Evolutionary conservation across 2,113 vertebrate species (phyloP), one percentile per base, ranked within the genome.

Genomic region (Anhinga rufa): DNA sequence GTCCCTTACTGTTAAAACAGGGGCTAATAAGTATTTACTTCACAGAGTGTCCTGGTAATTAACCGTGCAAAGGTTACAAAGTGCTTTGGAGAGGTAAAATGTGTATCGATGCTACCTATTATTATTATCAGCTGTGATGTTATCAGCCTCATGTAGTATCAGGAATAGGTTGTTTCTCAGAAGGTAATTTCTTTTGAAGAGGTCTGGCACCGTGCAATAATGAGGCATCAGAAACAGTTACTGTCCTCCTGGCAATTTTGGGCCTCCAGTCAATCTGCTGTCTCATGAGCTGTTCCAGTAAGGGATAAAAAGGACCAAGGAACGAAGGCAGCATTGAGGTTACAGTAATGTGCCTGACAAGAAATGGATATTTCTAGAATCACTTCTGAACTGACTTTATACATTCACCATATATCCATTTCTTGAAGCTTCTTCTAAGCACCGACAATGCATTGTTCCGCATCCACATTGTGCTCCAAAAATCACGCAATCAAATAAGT

Each of bases 361-460:
- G 83, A 95, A 95, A 95, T 34, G 22, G 57, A 0, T 84, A 86
- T 94, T 96, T 88, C 76, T 83, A 93, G 71, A 87, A 88, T 62
- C 44, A 6, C 48, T 90, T 90, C 65, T 93, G 71, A 91, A 64
- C 20, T 36, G 36, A 74, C 70, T 87, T 91, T 69, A 87, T 89
- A 91, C 82, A 89, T 87, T 76, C 58, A 81, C 80, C 21, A 2
- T 71, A 40, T 82, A 78, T 71, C 77, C 52, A 72, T 92, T 92
- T 71, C 57, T 92, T 60, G 42, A 90, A 60, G 52, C 65, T 88
- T 51, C 60, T 78, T 68, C 14, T 40, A 64, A 87, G 76, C 34
- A 29, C 76, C 68, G 69, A 42, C 55, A 34, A 18, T 64, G 48
- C 68, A 55, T 77, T 66, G 62, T 42, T 81, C 42, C 46, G 24